Conservation (phyloP, 2,888 invertebrate species). For the Electrophaes corylata region DNA sequence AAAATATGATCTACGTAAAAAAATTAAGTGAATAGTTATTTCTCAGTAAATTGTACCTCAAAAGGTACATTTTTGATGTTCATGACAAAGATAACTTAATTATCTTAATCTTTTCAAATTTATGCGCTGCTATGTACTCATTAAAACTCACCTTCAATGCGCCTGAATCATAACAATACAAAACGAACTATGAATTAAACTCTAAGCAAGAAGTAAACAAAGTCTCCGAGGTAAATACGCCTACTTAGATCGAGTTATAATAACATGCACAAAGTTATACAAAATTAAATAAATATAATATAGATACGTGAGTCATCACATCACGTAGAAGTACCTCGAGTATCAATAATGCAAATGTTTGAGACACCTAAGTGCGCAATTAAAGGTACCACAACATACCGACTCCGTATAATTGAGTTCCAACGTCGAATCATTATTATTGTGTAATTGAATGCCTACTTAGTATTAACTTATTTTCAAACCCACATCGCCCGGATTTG, state of each 20-base stretch:
- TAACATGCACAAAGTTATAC: conserved; percentile 14
- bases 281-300: conserved; percentile 47
- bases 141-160: not conserved
- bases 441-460: conserved; percentile 12
- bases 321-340: conserved; percentile 18
- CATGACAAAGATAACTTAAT: too few relatives aligned
- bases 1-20: too few relatives aligned
- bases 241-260: not conserved
- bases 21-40: too few relatives aligned
- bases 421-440: conserved; percentile 9
- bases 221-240: not conserved
- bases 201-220: not conserved
- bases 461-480: conserved; percentile 7
- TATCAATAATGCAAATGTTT: conserved; percentile 35
- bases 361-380: conserved; percentile 45
- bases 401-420: conserved; percentile 12
- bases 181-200: not conserved
- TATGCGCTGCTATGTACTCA: too few relatives aligned
- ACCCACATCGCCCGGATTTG: not conserved
- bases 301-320: conserved; percentile 46
- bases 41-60: too few relatives aligned
- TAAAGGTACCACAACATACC: conserved; percentile 21
- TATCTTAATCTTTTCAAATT: too few relatives aligned
- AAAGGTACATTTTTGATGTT: too few relatives aligned
- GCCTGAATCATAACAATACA: not conserved